These are phyloP conservation scores for Enteromius argenteus DNA, from an alignment of 2,797 vertebrate species.

Conservation along the genomic window DNA sequence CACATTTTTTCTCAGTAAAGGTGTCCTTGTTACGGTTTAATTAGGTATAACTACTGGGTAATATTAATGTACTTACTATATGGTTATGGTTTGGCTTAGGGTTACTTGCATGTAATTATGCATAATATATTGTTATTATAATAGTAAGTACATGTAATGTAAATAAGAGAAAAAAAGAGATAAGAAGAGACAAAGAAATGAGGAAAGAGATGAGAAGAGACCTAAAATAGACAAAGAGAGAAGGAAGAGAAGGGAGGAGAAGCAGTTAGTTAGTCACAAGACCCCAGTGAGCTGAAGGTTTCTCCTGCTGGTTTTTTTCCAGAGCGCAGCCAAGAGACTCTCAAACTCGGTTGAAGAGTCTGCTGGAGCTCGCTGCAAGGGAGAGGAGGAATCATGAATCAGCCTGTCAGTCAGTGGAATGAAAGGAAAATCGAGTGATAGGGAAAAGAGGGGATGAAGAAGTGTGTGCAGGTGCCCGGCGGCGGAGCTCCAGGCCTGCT, in stretches of 20 bases:
- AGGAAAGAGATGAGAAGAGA: background rate
- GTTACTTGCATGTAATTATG: too few relatives aligned
- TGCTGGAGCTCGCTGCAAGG: conserved; percentile 49
- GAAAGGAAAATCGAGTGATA: conserved; percentile 35
- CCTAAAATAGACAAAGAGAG: background rate
- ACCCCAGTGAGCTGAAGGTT: conserved; percentile 31
- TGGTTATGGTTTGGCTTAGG: too few relatives aligned
- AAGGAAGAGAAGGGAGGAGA: background rate
- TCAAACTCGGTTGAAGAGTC: conserved; percentile 47
- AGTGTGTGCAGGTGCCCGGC: conserved; percentile 54
- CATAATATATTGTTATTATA: too few relatives aligned
- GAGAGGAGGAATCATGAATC: conserved; percentile 50
- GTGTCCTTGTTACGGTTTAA: too few relatives aligned
- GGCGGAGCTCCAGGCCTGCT: conserved; percentile 49
- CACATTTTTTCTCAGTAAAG: too few relatives aligned
- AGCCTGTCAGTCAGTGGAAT: conserved; percentile 58
- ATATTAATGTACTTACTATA: too few relatives aligned
- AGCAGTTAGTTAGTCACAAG: conserved; percentile 33
- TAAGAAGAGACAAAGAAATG: background rate
- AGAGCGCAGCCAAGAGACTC: conserved; percentile 32
- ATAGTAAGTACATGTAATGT: too few relatives aligned
- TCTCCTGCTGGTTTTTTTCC: conserved; percentile 44
- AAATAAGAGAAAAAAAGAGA: background rate
- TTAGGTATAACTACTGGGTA: too few relatives aligned
- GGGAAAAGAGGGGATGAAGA: conserved; percentile 49